Evolutionary conservation across 2,888 invertebrate genomes (phyloP), one percentile per base, ranked within the genome.

Genomic region (Caenorhabditis sp.): DNA sequence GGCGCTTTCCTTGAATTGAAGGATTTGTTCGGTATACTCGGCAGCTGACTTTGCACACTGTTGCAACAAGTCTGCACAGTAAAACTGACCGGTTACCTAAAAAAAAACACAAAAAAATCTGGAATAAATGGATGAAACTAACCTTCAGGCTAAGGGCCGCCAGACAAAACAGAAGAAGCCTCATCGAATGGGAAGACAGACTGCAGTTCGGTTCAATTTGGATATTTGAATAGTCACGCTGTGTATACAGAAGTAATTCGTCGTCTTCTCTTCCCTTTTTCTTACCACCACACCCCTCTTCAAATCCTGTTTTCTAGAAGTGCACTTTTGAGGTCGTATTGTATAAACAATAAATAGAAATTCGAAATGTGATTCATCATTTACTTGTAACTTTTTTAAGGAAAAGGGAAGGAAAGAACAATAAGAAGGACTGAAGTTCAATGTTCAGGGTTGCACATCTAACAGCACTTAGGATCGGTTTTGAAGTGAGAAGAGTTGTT

Each of bases 1-100:
- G 1, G 87, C 87, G 30, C 53, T 43, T 26, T 80, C 78, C 55
- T 87, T 87, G 22, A 76, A 72, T 37, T 83, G 83, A 65, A 73
- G 83, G 17, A 78, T 78, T 32, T 78, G 70, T 22, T 78, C 73
- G 7, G 68, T 86, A 45, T 82, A 79, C 50, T 87, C 84, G 48
- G 85, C 85, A 27, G 84, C 82, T 1, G 83, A 59, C 43, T 82
- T 68, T 17, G 81, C 83, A 59, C 87, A 87, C 46, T 80, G 76
- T 58, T 87, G 87, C 2, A 85, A 53, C 27, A 86, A 77, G 46
- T 87, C 87, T n/a, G 86, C 83, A 46, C 87, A 87, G 20, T 81
- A 81, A 26, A 78, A 81, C 30, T 81, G 78, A 15, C 43, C n/a
- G 4, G 17, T n/a, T 2, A 37, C 37, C 72, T 77, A 11, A 30